Evolutionary conservation across 2,888 invertebrate species (phyloP).

Genomic region (Chromoteleia sp.): DNA sequence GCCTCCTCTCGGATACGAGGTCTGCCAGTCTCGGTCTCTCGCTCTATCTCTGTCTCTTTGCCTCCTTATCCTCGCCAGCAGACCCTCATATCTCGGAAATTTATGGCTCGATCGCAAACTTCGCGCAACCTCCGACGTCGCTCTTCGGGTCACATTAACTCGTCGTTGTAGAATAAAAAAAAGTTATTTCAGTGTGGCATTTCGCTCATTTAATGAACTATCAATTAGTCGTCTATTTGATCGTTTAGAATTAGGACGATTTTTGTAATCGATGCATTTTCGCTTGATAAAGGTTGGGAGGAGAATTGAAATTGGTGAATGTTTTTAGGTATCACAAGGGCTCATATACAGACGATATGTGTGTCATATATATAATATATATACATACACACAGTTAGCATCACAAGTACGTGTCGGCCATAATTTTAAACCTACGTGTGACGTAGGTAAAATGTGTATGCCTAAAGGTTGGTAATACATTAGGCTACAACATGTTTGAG

Average conservation of each 20-base stretch:
- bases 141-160: slow-evolving; percentile 61
- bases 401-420: too few relatives aligned
- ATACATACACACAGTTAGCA: too few relatives aligned
- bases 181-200: slow-evolving; percentile 12
- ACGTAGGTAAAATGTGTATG: too few relatives aligned
- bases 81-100: slow-evolving; percentile 68
- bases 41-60: slow-evolving; percentile 9
- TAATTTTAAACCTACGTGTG: too few relatives aligned
- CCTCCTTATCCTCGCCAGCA: slow-evolving; percentile 47
- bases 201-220: slow-evolving; percentile 7
- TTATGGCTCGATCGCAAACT: slow-evolving; percentile 70
- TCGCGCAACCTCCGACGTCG: slow-evolving; percentile 52
- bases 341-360: too few relatives aligned
- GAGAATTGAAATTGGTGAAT: too few relatives aligned
- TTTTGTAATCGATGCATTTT: too few relatives aligned
- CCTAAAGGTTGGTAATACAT: too few relatives aligned
- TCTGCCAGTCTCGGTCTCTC: slow-evolving; percentile 41
- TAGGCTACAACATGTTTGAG: too few relatives aligned
- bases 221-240: slow-evolving; percentile 28
- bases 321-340: too few relatives aligned
- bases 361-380: too few relatives aligned
- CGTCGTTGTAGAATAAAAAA: slow-evolving; percentile 28
- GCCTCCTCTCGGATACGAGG: slow-evolving; percentile 30
- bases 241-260: neutral
- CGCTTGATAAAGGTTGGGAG: too few relatives aligned